A percentile compares a stretch with the other conserved stretches of the same genome.
Conservation (phyloP, 2,797 vertebrate genomes). For the Gambusia yucatana region DNA sequence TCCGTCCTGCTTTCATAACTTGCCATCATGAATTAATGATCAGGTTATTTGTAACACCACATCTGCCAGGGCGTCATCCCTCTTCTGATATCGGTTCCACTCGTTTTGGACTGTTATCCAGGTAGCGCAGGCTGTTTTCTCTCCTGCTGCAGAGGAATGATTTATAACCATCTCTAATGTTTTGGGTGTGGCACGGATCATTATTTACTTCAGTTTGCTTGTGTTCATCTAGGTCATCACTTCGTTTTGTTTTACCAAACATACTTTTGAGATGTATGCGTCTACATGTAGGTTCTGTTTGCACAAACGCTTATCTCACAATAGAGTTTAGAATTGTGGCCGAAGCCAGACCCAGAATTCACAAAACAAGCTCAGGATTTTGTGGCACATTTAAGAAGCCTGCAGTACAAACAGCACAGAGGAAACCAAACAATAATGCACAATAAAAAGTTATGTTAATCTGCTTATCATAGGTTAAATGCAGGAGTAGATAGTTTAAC, state of each 20-base stretch:
- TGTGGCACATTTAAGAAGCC: too few species aligned
- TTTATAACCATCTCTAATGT: conserved; percentile 36
- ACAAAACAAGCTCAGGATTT: too few species aligned
- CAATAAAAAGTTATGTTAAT: too few species aligned
- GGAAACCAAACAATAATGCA: too few species aligned
- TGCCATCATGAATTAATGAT: conserved; percentile 12
- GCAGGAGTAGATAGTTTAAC: too few species aligned
- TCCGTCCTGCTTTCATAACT: conserved; percentile 12
- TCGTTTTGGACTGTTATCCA: conserved; percentile 32
- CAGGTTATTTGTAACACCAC: background rate
- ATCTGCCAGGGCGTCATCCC: conserved; percentile 14
- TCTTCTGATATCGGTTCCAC: conserved; percentile 28
- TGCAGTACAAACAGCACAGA: too few species aligned
- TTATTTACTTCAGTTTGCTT: conserved; percentile 45
- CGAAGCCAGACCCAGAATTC: too few species aligned
- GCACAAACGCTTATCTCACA: conserved; percentile 20
- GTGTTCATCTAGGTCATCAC: conserved; percentile 38
- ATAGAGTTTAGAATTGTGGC: background rate
- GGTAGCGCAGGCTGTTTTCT: conserved; percentile 25
- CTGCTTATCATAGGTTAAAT: too few species aligned
- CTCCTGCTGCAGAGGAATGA: conserved; percentile 25
- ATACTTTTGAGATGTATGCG: background rate
- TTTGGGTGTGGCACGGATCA: conserved; percentile 30
- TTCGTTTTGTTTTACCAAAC: conserved; percentile 3
- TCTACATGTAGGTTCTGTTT: conserved; percentile 14